These are phyloP conservation scores for Vultur gryphus DNA, from an alignment of 2,797 vertebrate genomes.

Conservation along the genomic window DNA sequence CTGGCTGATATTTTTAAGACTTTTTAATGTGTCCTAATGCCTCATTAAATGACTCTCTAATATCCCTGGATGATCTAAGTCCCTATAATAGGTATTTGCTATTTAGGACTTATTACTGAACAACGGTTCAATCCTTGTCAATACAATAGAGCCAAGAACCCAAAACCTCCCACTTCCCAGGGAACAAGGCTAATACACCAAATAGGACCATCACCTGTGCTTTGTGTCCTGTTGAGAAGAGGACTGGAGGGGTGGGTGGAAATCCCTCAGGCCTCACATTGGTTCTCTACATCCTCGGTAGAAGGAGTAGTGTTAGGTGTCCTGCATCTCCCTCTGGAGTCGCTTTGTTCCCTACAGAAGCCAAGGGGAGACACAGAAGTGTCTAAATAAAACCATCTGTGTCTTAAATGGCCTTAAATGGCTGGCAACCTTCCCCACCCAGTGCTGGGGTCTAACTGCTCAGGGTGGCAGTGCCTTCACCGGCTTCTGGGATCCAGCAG, in stretches of 20 bases:
- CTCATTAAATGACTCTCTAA: not conserved
- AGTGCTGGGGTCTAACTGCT: not conserved
- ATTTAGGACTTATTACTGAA: not conserved
- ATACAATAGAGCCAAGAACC: not conserved
- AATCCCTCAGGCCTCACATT: not conserved
- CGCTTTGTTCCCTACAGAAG: not conserved
- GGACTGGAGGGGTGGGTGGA: not conserved
- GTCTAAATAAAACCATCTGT: not conserved
- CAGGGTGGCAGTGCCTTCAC: not conserved
- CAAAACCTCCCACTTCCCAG: not conserved
- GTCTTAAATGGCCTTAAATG: not conserved
- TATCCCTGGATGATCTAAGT: not conserved
- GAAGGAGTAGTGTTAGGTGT: not conserved
- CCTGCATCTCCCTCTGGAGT: not conserved
- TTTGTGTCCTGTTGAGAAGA: not conserved
- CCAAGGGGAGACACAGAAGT: not conserved
- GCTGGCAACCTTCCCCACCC: not conserved
- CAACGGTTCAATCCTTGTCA: not conserved
- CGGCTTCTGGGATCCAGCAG: not conserved
- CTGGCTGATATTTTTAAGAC: not conserved
- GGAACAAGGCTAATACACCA: not conserved
- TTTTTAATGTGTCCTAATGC: not conserved
- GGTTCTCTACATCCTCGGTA: not conserved
- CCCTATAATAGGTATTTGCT: not conserved
- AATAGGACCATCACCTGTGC: not conserved